Percentiles rank a stretch among this genome's conserved stretches.
Evolutionary conservation across 2,113 vertebrate genomes (phyloP).

Genomic region (Eptatretus burgeri): DNA sequence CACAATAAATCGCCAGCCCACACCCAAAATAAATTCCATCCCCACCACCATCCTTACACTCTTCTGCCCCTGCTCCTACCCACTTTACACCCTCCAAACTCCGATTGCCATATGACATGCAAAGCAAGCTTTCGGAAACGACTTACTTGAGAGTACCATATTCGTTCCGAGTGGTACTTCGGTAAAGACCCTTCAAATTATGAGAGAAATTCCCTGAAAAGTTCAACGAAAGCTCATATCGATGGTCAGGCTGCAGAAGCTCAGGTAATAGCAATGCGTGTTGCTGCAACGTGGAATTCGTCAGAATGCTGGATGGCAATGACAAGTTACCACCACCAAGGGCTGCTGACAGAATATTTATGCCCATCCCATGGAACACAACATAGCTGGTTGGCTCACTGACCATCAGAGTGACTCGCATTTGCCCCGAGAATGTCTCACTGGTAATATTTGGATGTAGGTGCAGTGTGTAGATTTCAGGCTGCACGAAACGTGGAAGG

Average conservation of each 20-base stretch:
- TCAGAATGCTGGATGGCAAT: slow-evolving; percentile 16
- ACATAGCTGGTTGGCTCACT: slow-evolving; percentile 20
- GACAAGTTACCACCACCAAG: slow-evolving; percentile 10
- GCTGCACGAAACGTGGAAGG: slow-evolving; percentile 27
- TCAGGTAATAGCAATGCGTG: slow-evolving; percentile 23
- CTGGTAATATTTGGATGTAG: slow-evolving; percentile 50
- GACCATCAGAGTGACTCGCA: slow-evolving; percentile 23
- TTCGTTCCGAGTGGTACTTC: slow-evolving; percentile 38
- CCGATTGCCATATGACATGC: not conserved
- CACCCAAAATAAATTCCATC: no score
- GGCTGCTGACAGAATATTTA: slow-evolving; percentile 19
- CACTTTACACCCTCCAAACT: no score
- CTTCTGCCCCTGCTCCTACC: no score
- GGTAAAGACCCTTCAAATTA: slow-evolving; percentile 48
- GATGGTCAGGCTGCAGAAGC: slow-evolving; percentile 18
- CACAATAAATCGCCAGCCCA: no score
- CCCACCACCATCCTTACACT: no score
- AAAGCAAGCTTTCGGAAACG: not conserved
- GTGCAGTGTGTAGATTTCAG: slow-evolving; percentile 32
- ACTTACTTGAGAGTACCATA: slow-evolving; percentile 33
- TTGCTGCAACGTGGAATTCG: slow-evolving; percentile 25
- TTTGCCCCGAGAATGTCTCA: slow-evolving; percentile 23
- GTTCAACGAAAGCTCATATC: slow-evolving; percentile 24
- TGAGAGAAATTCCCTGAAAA: slow-evolving; percentile 36
- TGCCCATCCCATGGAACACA: slow-evolving; percentile 32